Conservation (phyloP, 2,113 vertebrate species). For the Penelope pileata region DNA sequence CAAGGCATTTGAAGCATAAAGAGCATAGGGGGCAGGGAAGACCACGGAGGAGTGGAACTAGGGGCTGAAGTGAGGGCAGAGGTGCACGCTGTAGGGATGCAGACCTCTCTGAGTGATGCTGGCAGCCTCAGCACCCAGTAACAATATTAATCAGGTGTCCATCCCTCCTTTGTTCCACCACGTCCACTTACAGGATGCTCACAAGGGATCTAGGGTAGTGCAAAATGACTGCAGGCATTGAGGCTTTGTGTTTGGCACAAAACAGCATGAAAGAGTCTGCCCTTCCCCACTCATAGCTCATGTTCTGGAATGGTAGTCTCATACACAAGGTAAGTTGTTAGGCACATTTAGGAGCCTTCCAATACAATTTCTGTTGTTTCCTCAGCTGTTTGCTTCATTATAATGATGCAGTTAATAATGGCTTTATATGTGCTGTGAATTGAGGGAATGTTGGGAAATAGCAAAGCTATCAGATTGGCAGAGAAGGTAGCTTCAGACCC, state of each 20-base stretch:
- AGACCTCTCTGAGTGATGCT: rapidly evolving
- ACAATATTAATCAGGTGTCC: neutral
- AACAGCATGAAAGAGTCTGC: neutral
- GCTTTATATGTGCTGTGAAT: neutral
- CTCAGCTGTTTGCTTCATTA: neutral
- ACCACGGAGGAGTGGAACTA: neutral
- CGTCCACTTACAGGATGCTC: neutral
- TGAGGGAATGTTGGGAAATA: neutral
- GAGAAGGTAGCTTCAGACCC: neutral
- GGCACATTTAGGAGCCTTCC: neutral
- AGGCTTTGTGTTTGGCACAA: rapidly evolving
- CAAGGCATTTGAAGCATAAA: neutral
- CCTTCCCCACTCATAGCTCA: rapidly evolving
- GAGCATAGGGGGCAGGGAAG: neutral
- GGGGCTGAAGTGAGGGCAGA: neutral
- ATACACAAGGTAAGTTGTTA: rapidly evolving
- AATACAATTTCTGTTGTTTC: neutral
- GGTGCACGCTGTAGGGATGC: neutral
- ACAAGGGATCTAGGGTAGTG: neutral
- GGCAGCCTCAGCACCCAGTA: rapidly evolving
- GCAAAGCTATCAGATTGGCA: neutral
- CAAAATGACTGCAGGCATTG: rapidly evolving
- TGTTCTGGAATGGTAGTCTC: neutral
- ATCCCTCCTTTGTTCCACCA: neutral
- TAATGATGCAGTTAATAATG: neutral